Conservation (phyloP, 1,140 invertebrate genomes). For the Pteromalus puparum region DNA sequence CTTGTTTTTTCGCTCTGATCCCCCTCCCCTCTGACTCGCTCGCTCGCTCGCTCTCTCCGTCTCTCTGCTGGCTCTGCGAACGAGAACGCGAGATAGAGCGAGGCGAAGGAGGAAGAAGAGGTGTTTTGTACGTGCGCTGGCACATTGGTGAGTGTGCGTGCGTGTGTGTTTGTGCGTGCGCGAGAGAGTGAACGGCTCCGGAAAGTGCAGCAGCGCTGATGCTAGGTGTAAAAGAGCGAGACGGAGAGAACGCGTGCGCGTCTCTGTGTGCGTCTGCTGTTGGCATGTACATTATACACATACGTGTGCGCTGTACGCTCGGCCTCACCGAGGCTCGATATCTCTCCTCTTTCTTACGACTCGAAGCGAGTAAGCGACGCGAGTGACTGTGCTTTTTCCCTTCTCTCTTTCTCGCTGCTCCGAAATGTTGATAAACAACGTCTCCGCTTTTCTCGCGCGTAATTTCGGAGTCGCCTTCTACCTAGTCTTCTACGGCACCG, state of each 20-base stretch:
- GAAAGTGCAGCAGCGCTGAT: slow-evolving; percentile 3
- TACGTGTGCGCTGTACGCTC: background rate
- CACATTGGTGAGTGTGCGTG: background rate
- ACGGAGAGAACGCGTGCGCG: background rate
- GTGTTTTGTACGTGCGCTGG: background rate
- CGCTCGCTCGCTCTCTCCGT: background rate
- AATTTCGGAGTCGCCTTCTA: slow-evolving; percentile 36
- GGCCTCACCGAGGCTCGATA: slow-evolving; percentile 12
- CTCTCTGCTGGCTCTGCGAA: background rate
- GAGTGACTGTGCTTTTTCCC: background rate
- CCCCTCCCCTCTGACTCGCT: background rate
- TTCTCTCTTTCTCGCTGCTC: background rate
- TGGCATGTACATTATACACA: background rate
- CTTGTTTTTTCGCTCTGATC: slow-evolving; percentile 27
- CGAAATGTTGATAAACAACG: slow-evolving; percentile 3
- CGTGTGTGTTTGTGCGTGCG: no score
- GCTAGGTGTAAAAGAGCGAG: background rate
- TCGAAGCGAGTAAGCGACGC: background rate
- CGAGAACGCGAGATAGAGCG: background rate
- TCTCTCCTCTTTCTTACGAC: background rate
- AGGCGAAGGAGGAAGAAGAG: background rate
- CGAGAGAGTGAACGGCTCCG: background rate
- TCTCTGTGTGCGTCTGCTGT: background rate
- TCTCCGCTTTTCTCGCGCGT: slow-evolving; percentile 60
- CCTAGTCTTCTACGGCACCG: background rate